These are phyloP conservation scores for Struthio camelus DNA, from an alignment of 2,113 vertebrate genomes.

Conservation along the genomic window DNA sequence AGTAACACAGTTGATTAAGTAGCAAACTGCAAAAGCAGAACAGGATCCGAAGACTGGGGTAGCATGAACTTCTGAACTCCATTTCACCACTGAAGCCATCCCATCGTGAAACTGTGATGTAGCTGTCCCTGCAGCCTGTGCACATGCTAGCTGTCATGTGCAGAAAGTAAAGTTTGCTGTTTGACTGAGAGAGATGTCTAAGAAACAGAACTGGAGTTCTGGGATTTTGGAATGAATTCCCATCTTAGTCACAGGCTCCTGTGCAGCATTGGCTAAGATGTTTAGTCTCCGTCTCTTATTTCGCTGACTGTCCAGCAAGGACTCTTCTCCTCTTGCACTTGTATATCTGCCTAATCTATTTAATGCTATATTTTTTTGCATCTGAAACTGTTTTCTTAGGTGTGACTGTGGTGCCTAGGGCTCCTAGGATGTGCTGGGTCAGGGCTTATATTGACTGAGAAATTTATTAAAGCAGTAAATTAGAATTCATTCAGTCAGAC, in stretches of 20 bases:
- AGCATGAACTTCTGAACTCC: background rate
- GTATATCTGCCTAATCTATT: background rate
- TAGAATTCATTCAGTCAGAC: background rate
- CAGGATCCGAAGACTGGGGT: background rate
- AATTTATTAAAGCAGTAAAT: background rate
- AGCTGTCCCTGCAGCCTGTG: background rate
- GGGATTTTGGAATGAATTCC: background rate
- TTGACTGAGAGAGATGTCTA: background rate
- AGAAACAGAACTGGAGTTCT: background rate
- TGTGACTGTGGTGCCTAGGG: background rate
- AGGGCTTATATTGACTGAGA: background rate
- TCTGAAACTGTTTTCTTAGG: background rate
- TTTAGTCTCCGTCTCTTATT: background rate
- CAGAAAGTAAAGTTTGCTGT: background rate
- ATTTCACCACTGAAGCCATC: background rate
- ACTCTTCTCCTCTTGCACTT: background rate
- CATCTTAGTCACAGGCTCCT: background rate
- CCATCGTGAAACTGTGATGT: background rate
- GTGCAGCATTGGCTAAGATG: background rate
- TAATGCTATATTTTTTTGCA: background rate
- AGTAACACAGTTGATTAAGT: background rate
- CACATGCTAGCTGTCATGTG: fast-evolving
- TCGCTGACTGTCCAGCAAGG: background rate
- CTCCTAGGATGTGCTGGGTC: background rate
- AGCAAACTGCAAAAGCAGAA: background rate